Conservation (phyloP, 2,113 vertebrate species). For the Paralichthys olivaceus region DNA sequence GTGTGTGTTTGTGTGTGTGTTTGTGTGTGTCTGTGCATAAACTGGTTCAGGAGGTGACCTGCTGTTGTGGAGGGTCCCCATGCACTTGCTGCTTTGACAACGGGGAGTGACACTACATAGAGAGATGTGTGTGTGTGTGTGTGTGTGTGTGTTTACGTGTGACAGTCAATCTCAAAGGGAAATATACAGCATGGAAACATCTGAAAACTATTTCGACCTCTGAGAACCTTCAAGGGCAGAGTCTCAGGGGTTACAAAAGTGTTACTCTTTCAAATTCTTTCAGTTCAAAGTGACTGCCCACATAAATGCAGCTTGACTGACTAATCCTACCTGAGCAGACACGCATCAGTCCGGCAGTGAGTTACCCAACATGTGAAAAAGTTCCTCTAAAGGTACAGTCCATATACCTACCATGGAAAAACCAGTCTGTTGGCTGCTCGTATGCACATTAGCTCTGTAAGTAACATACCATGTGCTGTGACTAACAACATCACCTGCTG, state of each 20-base stretch:
- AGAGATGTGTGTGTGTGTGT: not conserved
- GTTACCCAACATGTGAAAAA: not conserved
- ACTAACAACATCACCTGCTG: not conserved
- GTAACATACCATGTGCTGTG: no score
- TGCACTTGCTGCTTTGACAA: slow-evolving; percentile 33
- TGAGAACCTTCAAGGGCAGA: not conserved
- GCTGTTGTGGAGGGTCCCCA: slow-evolving; percentile 12
- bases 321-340: not conserved
- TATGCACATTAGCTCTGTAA: not conserved
- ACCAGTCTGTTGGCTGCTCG: not conserved
- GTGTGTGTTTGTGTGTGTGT: slow-evolving; percentile 4
- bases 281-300: not conserved
- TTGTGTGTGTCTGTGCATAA: not conserved
- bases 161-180: not conserved
- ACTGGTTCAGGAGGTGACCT: not conserved
- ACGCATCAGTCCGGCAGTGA: not conserved
- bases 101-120: slow-evolving; percentile 19
- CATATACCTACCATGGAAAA: not conserved
- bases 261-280: not conserved
- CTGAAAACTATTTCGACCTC: not conserved
- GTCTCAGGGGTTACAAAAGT: not conserved
- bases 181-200: slow-evolving; percentile 22
- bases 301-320: not conserved
- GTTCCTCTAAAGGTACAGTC: no score
- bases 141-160: not conserved